Evolutionary conservation across 1,140 invertebrate species (phyloP).

Genomic region (Microplitis mediator): DNA sequence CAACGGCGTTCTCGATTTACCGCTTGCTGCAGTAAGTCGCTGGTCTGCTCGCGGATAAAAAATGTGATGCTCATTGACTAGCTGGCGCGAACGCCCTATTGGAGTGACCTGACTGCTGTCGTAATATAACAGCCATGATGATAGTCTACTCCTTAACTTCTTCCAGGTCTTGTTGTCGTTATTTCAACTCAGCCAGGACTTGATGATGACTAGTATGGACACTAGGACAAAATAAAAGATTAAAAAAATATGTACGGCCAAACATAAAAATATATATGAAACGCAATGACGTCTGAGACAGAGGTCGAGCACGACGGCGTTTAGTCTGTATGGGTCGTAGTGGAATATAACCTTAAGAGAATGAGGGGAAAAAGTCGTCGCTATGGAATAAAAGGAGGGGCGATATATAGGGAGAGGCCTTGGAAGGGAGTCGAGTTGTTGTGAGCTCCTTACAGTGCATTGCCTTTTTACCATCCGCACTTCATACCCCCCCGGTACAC

Average conservation of each 20-base stretch:
- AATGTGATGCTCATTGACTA: conserved; percentile 6
- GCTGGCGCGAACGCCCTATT: conserved; percentile 24
- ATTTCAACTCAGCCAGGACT: no score
- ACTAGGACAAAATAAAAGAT: conserved; percentile 10
- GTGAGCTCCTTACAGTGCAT: conserved; percentile 60
- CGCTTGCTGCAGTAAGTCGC: neutral
- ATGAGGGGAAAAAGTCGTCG: conserved; percentile 15
- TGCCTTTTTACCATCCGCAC: conserved; percentile 57
- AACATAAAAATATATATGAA: neutral
- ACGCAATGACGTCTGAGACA: neutral
- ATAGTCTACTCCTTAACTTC: no score
- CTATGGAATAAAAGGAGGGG: conserved; percentile 23
- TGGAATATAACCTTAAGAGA: neutral
- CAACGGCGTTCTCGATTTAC: conserved; percentile 1
- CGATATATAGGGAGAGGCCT: conserved; percentile 8
- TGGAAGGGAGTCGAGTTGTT: conserved; percentile 35
- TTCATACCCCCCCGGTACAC: conserved; percentile 54
- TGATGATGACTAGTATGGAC: neutral
- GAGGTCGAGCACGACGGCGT: neutral
- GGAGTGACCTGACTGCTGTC: neutral
- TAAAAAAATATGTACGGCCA: conserved; percentile 22
- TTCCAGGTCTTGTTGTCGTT: no score
- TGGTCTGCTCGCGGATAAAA: neutral
- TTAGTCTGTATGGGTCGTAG: neutral
- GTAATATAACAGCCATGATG: neutral